Base-by-base conservation (phyloP, 2,888 invertebrate genomes). In the Lordiphosa andalusiaca region DNA sequence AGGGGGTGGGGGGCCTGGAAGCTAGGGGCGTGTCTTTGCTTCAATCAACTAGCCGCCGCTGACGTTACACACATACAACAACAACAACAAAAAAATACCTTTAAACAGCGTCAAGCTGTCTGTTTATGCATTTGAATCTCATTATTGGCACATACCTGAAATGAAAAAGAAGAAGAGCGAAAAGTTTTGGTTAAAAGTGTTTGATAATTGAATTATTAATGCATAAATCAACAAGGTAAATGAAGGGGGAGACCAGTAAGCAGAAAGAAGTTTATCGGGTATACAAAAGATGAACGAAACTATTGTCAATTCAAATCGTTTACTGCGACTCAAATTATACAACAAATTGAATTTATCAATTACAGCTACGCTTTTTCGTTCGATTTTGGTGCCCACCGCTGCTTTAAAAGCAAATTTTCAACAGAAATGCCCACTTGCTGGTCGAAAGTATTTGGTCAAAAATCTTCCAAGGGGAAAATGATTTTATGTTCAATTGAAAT, bases 131-230 rank as follows among this genome's bases (percentile, higher is more conserved):
- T 52, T 58, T 54, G 57, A 62, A 58, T 66, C 73, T 59, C 58
- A 63, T 56, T 57, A 52, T 50, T 41, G 44, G 55, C 35, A 72
- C 81, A 71, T 82, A 82, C 82, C 78, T 82, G 67, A 57, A 72
- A 77, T 21, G 12, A 23, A 55, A 41, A 66, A 42, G 25, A 41
- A 40, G 46, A 23, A 41, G 13, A 61, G 16, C 53, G 35, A 53
- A 51, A 51, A 50, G 23, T 40, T 46, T 36, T 59, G 57, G 52
- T 30, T 30, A 53, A 55, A 50, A 53, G 23, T 44, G 39, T 38
- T 55, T 57, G 52, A 64, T 81, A 77, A 77, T 76, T 76, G 61
- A 81, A 73, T 76, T 77, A 81, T 73, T 60, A 69, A 77, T 67
- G 62, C 74, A 81, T 81, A 71, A 76, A 75, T 80, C 70, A 76